Evolutionary conservation across 2,113 vertebrate genomes (phyloP).

Genomic region (Pteronura brasiliensis): DNA sequence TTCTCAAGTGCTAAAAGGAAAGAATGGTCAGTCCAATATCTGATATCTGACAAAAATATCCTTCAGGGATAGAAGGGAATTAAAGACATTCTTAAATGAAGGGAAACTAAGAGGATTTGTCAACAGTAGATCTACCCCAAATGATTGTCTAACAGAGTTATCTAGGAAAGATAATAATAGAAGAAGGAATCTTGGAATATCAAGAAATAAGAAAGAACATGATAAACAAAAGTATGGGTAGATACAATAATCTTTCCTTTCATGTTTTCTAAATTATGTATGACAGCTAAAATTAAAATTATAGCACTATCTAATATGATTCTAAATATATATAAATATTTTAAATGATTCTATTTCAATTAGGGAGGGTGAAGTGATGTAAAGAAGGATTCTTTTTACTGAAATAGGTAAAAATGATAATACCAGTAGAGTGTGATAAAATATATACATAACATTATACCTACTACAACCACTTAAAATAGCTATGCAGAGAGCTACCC

Average conservation of each 20-base stretch:
- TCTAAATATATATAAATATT: background rate
- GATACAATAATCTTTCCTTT: background rate
- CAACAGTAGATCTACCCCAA: background rate
- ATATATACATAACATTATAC: background rate
- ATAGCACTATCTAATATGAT: background rate
- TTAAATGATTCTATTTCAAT: background rate
- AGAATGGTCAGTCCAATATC: background rate
- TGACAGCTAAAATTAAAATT: background rate
- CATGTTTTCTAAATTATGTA: background rate
- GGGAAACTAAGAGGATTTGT: background rate
- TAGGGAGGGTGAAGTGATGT: background rate
- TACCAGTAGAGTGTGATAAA: background rate
- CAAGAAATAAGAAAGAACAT: background rate
- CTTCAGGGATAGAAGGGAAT: background rate
- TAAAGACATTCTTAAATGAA: background rate
- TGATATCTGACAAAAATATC: background rate
- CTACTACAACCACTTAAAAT: background rate
- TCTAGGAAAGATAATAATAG: background rate
- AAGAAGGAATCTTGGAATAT: background rate
- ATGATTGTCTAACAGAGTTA: background rate
- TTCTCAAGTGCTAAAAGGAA: background rate
- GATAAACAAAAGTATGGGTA: background rate
- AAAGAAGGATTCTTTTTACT: background rate
- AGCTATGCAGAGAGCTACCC: background rate
- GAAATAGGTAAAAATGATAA: background rate